These are phyloP conservation scores for Zonotrichia leucophrys DNA, from an alignment of 2,113 vertebrate species.

Conservation along the genomic window DNA sequence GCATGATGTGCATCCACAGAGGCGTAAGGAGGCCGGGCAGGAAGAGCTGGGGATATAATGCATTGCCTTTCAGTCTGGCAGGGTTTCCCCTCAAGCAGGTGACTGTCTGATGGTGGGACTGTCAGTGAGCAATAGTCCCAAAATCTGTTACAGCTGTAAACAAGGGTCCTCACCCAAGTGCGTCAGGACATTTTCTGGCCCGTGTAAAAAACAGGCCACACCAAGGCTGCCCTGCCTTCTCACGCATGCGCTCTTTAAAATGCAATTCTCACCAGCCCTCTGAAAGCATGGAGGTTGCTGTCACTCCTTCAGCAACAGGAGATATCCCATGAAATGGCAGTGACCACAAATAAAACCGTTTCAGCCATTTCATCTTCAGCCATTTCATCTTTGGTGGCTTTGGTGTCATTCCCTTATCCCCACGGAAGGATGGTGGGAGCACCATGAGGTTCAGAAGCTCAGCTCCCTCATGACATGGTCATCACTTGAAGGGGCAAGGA, in stretches of 20 bases:
- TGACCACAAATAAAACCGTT: neutral
- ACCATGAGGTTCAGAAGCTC: rapidly evolving
- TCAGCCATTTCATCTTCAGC: neutral
- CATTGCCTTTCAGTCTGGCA: neutral
- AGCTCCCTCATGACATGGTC: neutral
- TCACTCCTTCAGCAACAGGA: neutral
- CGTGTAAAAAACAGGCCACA: rapidly evolving
- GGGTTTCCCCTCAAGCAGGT: neutral
- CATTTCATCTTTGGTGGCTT: neutral
- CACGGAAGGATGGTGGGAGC: rapidly evolving
- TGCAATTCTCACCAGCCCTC: neutral
- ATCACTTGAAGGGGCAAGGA: neutral
- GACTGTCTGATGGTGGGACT: neutral
- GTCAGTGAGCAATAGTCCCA: neutral
- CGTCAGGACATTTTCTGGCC: neutral
- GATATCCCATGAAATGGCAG: neutral
- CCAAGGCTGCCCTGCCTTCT: neutral
- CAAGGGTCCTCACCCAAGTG: neutral
- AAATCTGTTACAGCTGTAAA: neutral
- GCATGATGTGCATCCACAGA: neutral
- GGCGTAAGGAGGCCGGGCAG: neutral
- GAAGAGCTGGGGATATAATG: neutral
- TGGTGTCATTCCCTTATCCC: neutral
- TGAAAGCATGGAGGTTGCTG: rapidly evolving
- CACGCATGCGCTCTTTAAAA: neutral